Evolutionary conservation across 2,113 vertebrate genomes (phyloP), one percentile per base, ranked within the genome.

Genomic region (Barnardius zonarius): DNA sequence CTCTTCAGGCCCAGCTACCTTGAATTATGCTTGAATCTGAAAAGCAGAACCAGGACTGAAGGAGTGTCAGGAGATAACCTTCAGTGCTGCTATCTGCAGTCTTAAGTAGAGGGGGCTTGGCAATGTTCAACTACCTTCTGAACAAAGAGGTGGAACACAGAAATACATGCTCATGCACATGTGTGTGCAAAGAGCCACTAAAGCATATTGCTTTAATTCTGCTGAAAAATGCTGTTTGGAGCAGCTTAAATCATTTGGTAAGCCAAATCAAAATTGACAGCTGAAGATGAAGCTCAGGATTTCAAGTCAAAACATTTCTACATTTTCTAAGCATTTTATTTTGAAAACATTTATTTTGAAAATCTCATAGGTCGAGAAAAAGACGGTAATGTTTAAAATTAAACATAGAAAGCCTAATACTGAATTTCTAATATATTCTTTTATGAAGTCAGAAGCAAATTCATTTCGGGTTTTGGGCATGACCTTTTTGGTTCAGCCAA

Each of bases 191-290:
- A 90, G 35, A 90, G 70, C 51, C 81, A 64, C 33, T 69, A 37
- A 90, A 85, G 44, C 13, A 1, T 51, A n/a, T 44, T 2, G 3
- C 33, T 84, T 46, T 88, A 52, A 41, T 86, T 75, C 62, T 86
- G 48, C 51, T 83, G 46, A 70, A 91, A 93, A 92, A 77, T 64
- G 28, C 11, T 63, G 22, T 88, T 93, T 78, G 55, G 13, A 88
- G 64, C 73, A 78, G 73, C 43, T 95, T 48, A 84, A 84, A 82
- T 82, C 2, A 75, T 67, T 88, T 55, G 24, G 62, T 68, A 84
- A 96, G 52, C 28, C 73, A 95, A 96, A 95, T 82, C 9, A 82
- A 82, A 89, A 61, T 20, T 88, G 83, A 93, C 55, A 73, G 77
- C 33, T 92, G 61, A 93, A 69, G n/a, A 48, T n/a, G 24, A 85